These are phyloP conservation scores for Aspidapion aeneum DNA, from an alignment of 2,888 invertebrate species.

Conservation along the genomic window DNA sequence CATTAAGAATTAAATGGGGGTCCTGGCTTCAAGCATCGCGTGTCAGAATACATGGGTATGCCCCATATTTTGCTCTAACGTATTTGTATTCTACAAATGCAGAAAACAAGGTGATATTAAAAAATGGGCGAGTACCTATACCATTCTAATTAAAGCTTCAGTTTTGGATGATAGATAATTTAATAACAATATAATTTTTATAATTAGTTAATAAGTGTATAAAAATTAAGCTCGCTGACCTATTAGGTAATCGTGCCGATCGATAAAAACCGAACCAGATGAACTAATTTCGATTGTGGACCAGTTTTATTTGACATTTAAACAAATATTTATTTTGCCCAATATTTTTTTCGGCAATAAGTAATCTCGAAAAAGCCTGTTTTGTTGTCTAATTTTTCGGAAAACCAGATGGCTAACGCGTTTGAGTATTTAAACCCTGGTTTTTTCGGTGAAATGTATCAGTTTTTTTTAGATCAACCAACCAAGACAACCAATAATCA, in stretches of 20 bases:
- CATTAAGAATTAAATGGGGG: too few species aligned
- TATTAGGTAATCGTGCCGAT: neutral
- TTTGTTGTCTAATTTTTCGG: neutral
- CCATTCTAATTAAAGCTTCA: too few species aligned
- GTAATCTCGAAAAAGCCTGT: neutral
- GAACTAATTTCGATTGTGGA: neutral
- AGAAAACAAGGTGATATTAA: too few species aligned
- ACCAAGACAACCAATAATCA: neutral
- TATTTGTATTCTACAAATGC: too few species aligned
- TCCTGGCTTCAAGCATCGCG: too few species aligned
- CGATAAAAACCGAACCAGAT: neutral
- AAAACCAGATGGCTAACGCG: neutral
- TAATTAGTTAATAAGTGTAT: too few species aligned
- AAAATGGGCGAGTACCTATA: too few species aligned
- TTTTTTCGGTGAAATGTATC: neutral
- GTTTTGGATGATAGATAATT: too few species aligned
- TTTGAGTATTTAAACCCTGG: neutral
- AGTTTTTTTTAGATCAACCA: neutral
- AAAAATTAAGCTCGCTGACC: too few species aligned
- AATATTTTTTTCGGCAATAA: neutral
- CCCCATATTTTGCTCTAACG: too few species aligned
- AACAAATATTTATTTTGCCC: neutral
- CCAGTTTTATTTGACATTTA: neutral
- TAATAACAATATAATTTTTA: too few species aligned
- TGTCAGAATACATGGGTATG: too few species aligned